These are phyloP conservation scores for Lithobates pipiens DNA, from an alignment of 2,797 vertebrate species.

Conservation along the genomic window DNA sequence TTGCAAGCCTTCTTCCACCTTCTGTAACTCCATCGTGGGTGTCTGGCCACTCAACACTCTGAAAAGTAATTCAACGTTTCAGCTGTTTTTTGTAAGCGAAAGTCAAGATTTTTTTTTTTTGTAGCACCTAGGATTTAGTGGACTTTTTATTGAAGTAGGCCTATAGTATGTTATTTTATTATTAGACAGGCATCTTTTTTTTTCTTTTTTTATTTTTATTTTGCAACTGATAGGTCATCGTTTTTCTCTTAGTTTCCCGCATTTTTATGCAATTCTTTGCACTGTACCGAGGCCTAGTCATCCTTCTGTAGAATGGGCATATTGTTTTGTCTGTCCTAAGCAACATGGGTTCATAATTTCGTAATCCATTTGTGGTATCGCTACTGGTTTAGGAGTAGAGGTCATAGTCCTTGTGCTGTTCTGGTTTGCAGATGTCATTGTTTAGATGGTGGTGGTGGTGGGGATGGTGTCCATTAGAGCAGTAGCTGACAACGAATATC, in stretches of 20 bases:
- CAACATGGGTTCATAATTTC: conserved; percentile 12
- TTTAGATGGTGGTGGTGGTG: conserved; percentile 32
- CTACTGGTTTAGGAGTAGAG: neutral
- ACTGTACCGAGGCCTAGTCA: neutral
- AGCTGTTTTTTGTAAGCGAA: too few species aligned
- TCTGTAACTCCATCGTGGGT: too few species aligned
- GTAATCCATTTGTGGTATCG: conserved; percentile 5
- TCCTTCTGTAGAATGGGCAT: neutral
- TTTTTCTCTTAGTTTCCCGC: neutral
- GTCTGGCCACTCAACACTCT: too few species aligned
- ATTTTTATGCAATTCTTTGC: neutral
- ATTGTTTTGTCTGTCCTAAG: neutral
- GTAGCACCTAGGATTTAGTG: too few species aligned
- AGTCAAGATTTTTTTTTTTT: too few species aligned
- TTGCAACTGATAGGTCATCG: too few species aligned
- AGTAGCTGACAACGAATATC: neutral
- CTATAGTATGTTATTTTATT: too few species aligned
- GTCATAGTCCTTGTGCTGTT: conserved; percentile 26
- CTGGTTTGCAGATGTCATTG: conserved; percentile 25
- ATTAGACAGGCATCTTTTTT: too few species aligned
- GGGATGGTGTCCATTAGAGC: neutral
- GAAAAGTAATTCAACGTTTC: too few species aligned
- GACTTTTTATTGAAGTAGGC: too few species aligned
- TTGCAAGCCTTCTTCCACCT: too few species aligned
- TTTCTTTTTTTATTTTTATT: too few species aligned